Evolutionary conservation across 2,888 invertebrate species (phyloP), one percentile per base, ranked within the genome.

Genomic region (Carterocephalus palaemon): DNA sequence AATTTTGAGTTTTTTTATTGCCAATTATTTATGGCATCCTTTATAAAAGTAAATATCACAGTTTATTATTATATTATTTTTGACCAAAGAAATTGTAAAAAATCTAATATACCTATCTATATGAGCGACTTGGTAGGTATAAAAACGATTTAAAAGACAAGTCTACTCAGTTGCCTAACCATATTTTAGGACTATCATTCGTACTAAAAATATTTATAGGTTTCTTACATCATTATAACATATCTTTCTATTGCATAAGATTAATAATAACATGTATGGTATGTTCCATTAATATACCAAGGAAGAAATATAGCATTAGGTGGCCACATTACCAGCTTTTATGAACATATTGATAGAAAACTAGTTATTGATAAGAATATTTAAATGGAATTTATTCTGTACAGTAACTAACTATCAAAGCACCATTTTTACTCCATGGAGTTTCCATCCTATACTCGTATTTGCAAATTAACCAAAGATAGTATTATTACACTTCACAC

Each of bases 1-100:
- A 64, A 61, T 70, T 73, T 74, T 73, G 70, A 71, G 62, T 73
- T 67, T 68, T 75, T 81, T 83, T 80, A 78, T 73, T 65, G 78
- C 84, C 84, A 76, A 67, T 70, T 51, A 60, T 56, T 58, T 50
- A 63, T 75, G 83, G 83, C 82, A 75, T 72, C 26, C 72, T 73
- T 72, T 67, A 75, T 83, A 82, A 83, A 83, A 83, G 81, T 82
- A 85, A 86, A 84, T 86, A 86, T 86, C 85, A 86, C 85, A 86
- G 85, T 84, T n/a, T 83, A 75, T 80, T 71, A 78, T 80, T 79
- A 82, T 77, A 82, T 77, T 79, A 78, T 75, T 80, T 83, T 80
- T 83, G 84, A 83, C 75, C 75, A 72, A 82, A 75, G 64, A 67
- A 68, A 70, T 71, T 70, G 68, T 69, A 69, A 70, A 70, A 69